phyloP scores from a whole-genome alignment of 1,140 invertebrate species.

The Drosophila sp. region DNA sequence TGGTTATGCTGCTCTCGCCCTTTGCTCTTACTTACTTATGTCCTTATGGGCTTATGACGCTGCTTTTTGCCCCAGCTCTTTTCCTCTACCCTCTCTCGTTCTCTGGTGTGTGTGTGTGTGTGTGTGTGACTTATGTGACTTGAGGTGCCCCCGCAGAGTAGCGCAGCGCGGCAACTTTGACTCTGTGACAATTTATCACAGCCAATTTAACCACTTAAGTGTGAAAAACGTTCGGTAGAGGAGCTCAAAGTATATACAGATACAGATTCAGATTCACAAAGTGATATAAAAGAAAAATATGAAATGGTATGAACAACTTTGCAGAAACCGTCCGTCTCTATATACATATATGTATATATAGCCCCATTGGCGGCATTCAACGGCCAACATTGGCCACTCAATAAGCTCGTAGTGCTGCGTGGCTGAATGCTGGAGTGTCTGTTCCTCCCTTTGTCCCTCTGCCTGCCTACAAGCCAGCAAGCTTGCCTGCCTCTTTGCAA shows the following conservation, averaged over 20 bases:
- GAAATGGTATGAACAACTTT: conserved; percentile 24
- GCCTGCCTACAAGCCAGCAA: neutral
- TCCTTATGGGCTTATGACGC: conserved; percentile 54
- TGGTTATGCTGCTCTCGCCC: neutral
- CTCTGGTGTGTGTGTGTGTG: neutral
- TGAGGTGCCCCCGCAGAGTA: conserved; percentile 62
- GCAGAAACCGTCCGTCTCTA: conserved; percentile 14
- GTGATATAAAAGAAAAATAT: conserved; percentile 32
- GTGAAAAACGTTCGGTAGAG: conserved; percentile 66
- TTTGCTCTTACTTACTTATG: conserved; percentile 24
- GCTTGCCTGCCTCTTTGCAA: conserved; percentile 1
- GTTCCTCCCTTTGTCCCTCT: conserved; percentile 11
- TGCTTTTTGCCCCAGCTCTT: conserved; percentile 18
- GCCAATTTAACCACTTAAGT: conserved; percentile 81
- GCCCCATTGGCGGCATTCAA: conserved; percentile 30
- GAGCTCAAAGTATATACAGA: conserved; percentile 27
- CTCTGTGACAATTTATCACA: conserved; percentile 77
- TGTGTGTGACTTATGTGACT: conserved; percentile 42
- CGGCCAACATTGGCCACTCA: conserved; percentile 54
- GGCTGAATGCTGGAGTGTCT: conserved; percentile 22
- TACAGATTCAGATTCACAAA: neutral
- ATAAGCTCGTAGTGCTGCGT: conserved; percentile 31
- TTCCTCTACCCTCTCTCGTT: neutral
- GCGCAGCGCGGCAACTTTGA: conserved; percentile 64
- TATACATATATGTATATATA: neutral